Base-by-base conservation (phyloP, 2,113 vertebrate genomes). In the Perccottus glenii region DNA sequence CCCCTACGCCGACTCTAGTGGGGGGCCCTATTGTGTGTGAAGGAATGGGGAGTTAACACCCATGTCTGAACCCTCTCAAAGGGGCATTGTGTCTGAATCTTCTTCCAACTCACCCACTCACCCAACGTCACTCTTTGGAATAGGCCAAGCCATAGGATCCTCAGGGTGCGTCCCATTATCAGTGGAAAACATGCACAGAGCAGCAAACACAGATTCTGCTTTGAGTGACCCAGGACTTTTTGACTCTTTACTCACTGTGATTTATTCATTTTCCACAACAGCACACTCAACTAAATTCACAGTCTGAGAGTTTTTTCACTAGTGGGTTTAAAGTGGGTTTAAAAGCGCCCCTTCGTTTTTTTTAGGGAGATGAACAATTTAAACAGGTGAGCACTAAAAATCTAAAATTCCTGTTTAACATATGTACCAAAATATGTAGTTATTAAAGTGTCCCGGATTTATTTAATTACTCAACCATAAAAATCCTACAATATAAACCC, bases 61-160 rank as follows among this genome's bases (percentile, higher is more conserved):
- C 91, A 82, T 93, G 83, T 92, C 78, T 89, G 80, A 83, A 88
- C 86, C 87, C 86, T 47, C 84, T 92, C 91, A 93, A 93, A 92
- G 88, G 89, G 62, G 70, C 88, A 92, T 93, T 93, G 93, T 94
- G 91, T 91, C 90, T 88, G 88, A 93, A 90, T 87, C 87, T 85
- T 89, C 85, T 71, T 53, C 59, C 77, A 71, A 84, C 88, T 88
- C 89, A 70, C 77, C 83, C 86, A 80, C 75, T 87, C 73, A 64
- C 75, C 80, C 70, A 65, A 56, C 43, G 14, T 62, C 79, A 64
- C 66, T 73, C 75, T 77, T 53, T 48, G 47, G 75, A 67, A 45
- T 53, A 58, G 70, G 68, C 67, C 74, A 61, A 70, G 75, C 63
- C 50, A 67, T 78, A 71, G 76, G 76, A 72, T 56, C 56, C 78